These are phyloP conservation scores for Alviniconcha marisindica DNA, from an alignment of 1,140 invertebrate species.

Conservation along the genomic window DNA sequence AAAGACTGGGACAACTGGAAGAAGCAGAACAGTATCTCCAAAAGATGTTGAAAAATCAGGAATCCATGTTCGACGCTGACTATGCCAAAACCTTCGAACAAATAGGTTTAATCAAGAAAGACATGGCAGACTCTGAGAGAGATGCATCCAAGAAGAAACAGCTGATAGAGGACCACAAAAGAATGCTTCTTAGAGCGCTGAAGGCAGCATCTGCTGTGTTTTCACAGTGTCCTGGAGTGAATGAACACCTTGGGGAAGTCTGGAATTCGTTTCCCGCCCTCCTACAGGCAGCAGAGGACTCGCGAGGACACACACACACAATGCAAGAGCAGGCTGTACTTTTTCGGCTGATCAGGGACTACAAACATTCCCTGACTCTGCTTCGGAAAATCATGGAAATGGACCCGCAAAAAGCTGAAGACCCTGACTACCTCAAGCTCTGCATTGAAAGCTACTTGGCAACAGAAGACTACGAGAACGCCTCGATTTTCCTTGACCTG, in stretches of 20 bases:
- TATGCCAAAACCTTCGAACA: neutral
- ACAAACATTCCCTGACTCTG: neutral
- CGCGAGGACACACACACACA: neutral
- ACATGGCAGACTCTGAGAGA: neutral
- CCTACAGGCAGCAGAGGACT: too few species aligned
- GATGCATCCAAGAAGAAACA: neutral
- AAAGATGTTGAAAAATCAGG: neutral
- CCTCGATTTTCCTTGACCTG: neutral
- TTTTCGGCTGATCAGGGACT: too few species aligned
- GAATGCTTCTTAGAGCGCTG: neutral
- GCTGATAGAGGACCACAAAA: neutral
- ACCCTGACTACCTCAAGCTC: neutral
- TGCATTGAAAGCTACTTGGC: neutral
- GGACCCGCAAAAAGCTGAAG: neutral
- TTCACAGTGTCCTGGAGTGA: too few species aligned
- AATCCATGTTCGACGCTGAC: too few species aligned
- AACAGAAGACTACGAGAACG: neutral
- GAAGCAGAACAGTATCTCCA: neutral
- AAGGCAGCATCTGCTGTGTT: too few species aligned
- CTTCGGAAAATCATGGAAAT: constrained; percentile 1
- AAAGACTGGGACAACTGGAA: neutral
- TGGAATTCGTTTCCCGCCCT: neutral
- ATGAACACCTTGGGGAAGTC: too few species aligned
- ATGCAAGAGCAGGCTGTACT: too few species aligned
- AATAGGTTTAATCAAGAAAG: neutral